Conservation (phyloP, 2,888 invertebrate genomes). For the Xestoiulus laeticollis region DNA sequence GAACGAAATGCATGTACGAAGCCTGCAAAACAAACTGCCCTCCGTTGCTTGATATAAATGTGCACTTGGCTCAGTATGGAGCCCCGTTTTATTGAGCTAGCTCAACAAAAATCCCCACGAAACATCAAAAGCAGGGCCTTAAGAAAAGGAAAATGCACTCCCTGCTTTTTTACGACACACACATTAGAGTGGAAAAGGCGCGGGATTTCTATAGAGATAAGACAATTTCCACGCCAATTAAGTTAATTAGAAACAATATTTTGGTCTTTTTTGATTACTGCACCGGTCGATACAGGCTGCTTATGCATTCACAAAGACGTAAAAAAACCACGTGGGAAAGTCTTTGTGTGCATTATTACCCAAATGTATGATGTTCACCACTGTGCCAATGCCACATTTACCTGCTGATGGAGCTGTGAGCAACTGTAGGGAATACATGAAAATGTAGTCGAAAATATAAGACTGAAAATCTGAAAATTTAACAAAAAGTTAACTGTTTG, state of each 20-base stretch:
- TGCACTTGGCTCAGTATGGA: slow-evolving; percentile 5
- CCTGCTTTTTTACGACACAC: neutral
- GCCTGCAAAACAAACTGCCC: neutral
- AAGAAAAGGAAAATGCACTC: neutral
- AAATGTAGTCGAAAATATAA: too few species aligned
- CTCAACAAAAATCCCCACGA: neutral
- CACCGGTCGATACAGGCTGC: neutral
- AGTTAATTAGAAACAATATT: neutral
- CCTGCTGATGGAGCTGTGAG: neutral
- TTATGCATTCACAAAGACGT: neutral
- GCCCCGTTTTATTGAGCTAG: neutral
- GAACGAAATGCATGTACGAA: neutral
- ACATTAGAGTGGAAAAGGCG: slow-evolving; percentile 3
- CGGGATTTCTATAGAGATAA: neutral
- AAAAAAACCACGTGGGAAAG: neutral
- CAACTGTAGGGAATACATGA: too few species aligned
- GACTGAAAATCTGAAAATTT: too few species aligned
- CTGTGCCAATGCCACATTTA: neutral
- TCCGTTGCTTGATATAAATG: neutral
- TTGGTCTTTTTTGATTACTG: neutral
- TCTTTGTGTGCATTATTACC: neutral
- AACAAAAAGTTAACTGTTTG: too few species aligned
- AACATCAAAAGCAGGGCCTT: neutral
- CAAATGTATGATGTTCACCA: too few species aligned
- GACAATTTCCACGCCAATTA: slow-evolving; percentile 12